Evolutionary conservation across 1,140 invertebrate species (phyloP).

Genomic region (Lasioglossum baleicum): DNA sequence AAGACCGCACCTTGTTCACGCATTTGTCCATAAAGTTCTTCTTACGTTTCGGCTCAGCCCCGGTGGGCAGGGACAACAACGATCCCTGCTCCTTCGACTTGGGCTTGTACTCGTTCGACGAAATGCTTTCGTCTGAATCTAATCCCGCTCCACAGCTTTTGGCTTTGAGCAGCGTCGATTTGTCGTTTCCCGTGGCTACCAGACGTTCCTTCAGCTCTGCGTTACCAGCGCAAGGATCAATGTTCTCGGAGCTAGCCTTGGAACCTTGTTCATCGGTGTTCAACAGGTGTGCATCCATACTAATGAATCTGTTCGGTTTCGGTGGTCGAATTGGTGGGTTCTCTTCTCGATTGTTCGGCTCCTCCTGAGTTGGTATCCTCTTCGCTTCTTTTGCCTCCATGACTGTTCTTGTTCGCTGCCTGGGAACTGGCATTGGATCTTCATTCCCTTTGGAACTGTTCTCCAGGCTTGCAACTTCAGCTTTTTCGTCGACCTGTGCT

Average conservation of each 20-base stretch:
- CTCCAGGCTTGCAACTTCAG: neutral
- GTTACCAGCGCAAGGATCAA: constrained; percentile 64
- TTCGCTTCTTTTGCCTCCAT: constrained; percentile 18
- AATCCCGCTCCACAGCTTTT: constrained; percentile 76
- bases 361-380: constrained; percentile 19
- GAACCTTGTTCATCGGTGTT: constrained; percentile 8
- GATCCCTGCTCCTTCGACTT: constrained; percentile 71
- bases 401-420: constrained; percentile 19
- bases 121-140: constrained; percentile 66
- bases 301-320: constrained; percentile 40
- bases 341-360: constrained; percentile 11
- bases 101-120: constrained; percentile 62
- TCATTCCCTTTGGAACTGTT: neutral
- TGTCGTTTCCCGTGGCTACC: constrained; percentile 53
- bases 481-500: neutral
- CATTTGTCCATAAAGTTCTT: constrained; percentile 89
- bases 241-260: neutral
- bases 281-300: constrained; percentile 32
- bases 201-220: constrained; percentile 27
- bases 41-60: constrained; percentile 81
- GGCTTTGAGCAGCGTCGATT: constrained; percentile 66
- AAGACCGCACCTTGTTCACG: constrained; percentile 87
- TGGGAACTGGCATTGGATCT: constrained; percentile 27
- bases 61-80: constrained; percentile 69
- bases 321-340: constrained; percentile 4